A percentile compares a stretch with the other conserved stretches of the same genome.
Conservation (phyloP, 2,797 vertebrate species). For the Peromyscus nudipes region DNA sequence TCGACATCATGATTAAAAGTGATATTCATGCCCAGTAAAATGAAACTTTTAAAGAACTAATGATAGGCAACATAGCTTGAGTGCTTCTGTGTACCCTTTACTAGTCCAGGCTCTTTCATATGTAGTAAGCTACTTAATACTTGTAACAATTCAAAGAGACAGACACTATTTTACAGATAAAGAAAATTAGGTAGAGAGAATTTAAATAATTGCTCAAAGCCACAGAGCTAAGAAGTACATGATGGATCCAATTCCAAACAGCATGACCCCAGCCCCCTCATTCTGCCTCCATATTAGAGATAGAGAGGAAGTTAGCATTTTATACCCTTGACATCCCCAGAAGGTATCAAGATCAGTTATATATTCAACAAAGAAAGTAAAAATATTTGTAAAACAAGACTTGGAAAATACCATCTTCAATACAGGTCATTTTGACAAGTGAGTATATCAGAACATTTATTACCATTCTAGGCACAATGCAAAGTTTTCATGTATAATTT, state of each 20-base stretch:
- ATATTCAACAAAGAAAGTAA: conserved; percentile 49
- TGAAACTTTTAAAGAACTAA: conserved; percentile 71
- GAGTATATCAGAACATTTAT: conserved; percentile 42
- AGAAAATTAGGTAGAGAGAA: conserved; percentile 38
- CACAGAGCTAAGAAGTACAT: conserved; percentile 56
- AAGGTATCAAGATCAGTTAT: conserved; percentile 59
- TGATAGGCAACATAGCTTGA: conserved; percentile 64
- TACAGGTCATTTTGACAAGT: conserved; percentile 65
- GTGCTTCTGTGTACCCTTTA: conserved; percentile 24
- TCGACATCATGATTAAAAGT: conserved; percentile 59
- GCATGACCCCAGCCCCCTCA: not conserved
- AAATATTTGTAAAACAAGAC: conserved; percentile 62
- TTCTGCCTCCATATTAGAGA: conserved; percentile 22
- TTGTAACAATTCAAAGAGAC: conserved; percentile 55
- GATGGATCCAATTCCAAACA: conserved; percentile 51
- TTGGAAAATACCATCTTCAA: conserved; percentile 50
- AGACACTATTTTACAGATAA: conserved; percentile 54
- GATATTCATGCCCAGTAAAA: conserved; percentile 66
- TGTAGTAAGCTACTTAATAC: conserved; percentile 61
- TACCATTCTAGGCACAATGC: conserved; percentile 56
- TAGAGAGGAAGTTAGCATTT: conserved; percentile 35
- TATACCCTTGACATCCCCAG: not conserved
- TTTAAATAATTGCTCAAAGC: conserved; percentile 59
- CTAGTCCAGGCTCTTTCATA: conserved; percentile 57
- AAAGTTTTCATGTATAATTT: conserved; percentile 58